A percentile compares a stretch with the other conserved stretches of the same genome.
Conservation (phyloP, 2,888 invertebrate genomes). For the Tethea ocularis region DNA sequence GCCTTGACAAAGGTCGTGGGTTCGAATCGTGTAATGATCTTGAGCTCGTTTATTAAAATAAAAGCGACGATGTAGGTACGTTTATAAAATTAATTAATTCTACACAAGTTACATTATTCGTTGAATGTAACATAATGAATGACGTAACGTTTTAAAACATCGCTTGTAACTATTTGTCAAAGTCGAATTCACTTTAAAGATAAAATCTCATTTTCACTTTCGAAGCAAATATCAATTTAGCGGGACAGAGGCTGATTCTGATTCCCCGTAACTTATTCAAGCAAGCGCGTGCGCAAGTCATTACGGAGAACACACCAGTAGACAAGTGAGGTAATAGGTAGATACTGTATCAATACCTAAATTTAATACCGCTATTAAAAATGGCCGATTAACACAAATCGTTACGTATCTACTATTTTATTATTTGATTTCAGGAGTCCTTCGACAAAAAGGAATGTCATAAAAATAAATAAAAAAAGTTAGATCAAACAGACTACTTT, state of each 20-base stretch:
- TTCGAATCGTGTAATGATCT: no score
- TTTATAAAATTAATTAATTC: neutral
- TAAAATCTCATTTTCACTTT: conserved; percentile 36
- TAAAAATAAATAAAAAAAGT: no score
- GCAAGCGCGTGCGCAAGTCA: conserved; percentile 7
- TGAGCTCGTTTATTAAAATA: no score
- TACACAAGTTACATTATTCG: neutral
- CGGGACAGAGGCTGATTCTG: neutral
- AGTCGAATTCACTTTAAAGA: conserved; percentile 45
- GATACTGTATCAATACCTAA: neutral
- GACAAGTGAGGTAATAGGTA: neutral
- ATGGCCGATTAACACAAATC: neutral
- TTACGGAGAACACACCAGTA: neutral
- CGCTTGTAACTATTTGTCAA: conserved; percentile 51
- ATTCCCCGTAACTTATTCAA: neutral
- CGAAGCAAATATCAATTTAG: conserved; percentile 20
- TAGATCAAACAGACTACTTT: no score
- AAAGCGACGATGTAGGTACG: neutral
- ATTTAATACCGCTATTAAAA: neutral
- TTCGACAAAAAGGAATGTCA: no score
- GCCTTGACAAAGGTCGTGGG: no score
- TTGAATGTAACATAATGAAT: neutral
- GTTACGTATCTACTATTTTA: no score
- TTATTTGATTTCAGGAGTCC: no score
- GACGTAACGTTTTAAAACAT: conserved; percentile 26